phyloP scores from a whole-genome alignment of 2,888 invertebrate genomes.

The Ichneumoninae sp. region DNA sequence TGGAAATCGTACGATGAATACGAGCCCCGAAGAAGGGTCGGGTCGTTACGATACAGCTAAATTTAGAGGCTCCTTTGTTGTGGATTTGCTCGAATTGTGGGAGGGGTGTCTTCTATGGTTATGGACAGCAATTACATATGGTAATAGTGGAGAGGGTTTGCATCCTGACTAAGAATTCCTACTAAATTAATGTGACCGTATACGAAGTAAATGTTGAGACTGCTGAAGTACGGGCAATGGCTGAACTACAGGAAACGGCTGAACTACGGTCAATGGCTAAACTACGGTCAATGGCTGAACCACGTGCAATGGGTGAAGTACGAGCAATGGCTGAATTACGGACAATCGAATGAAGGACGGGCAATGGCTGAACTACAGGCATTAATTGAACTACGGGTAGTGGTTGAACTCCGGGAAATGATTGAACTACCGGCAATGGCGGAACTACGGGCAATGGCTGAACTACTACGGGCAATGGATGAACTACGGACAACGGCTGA shows the following conservation, averaged over 20 bases:
- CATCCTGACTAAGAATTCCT: background rate
- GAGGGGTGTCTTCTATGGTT: background rate
- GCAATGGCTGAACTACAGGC: background rate
- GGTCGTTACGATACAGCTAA: background rate
- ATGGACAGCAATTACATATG: no score
- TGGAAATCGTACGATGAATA: slow-evolving; percentile 31
- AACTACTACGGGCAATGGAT: no score
- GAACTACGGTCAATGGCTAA: no score
- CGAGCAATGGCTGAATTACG: no score
- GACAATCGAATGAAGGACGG: background rate
- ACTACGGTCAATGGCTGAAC: no score
- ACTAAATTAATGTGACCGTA: background rate
- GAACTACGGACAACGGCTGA: no score
- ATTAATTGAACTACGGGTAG: no score
- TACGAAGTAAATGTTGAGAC: background rate
- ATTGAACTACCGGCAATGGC: background rate
- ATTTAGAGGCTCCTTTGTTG: background rate
- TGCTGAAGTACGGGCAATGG: background rate
- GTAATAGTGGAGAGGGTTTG: no score
- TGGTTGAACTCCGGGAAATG: background rate
- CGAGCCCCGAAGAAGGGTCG: background rate
- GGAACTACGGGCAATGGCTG: no score
- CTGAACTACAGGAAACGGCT: background rate
- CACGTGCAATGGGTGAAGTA: no score
- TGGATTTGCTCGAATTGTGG: background rate